Evolutionary conservation across 2,113 vertebrate genomes (phyloP).

Genomic region (Tyrannus savana): DNA sequence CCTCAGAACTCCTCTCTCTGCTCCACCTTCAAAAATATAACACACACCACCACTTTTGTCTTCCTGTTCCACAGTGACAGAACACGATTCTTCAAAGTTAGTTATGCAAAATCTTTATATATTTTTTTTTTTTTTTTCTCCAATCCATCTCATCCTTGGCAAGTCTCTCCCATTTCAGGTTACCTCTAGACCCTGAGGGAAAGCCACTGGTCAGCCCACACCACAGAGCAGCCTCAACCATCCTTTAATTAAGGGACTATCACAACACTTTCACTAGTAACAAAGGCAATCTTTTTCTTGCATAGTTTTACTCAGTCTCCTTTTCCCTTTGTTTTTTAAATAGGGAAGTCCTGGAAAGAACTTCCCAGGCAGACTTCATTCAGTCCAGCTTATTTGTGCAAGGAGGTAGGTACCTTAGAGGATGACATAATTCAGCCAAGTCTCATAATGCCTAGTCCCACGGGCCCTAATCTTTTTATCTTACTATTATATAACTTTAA

Average conservation of each 20-base stretch:
- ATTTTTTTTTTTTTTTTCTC: not conserved
- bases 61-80: accelerated
- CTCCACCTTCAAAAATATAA: not conserved
- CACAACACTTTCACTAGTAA: not conserved
- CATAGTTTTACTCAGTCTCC: not conserved
- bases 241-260: accelerated
- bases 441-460: not conserved
- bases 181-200: not conserved
- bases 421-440: not conserved
- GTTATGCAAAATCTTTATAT: not conserved
- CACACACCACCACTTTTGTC: not conserved
- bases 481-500: slow-evolving; percentile 1
- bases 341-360: not conserved
- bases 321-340: not conserved
- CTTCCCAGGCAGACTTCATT: not conserved
- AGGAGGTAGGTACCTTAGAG: not conserved
- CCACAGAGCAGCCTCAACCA: not conserved
- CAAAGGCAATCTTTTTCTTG: not conserved
- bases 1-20: not conserved
- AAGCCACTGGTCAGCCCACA: not conserved
- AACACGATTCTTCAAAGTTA: not conserved
- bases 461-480: not conserved
- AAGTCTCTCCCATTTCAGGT: not conserved
- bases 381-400: not conserved
- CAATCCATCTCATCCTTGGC: not conserved